phyloP scores from a whole-genome alignment of 2,113 vertebrate species.

The Mastomys coucha region DNA sequence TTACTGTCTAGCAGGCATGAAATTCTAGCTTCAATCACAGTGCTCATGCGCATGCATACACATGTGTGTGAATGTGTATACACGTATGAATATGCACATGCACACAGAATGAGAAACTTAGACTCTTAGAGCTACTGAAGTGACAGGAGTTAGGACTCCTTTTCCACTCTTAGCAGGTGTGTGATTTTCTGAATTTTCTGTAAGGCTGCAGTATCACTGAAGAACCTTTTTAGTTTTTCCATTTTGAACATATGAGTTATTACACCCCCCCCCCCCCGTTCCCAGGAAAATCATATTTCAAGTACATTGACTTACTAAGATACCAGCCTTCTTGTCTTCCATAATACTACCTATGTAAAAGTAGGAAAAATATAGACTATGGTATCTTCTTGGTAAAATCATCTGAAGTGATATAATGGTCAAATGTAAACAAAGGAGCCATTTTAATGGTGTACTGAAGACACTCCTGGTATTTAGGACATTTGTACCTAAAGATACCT shows the following conservation, averaged over 20 bases:
- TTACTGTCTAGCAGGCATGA: background rate
- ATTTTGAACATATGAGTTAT: constrained; percentile 60
- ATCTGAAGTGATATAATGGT: constrained; percentile 8
- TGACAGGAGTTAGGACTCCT: constrained; percentile 42
- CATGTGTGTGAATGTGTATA: background rate
- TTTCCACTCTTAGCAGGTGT: constrained; percentile 26
- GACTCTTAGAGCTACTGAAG: background rate
- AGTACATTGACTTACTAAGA: constrained; percentile 23
- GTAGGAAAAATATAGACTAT: constrained; percentile 64
- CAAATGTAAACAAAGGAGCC: constrained; percentile 6
- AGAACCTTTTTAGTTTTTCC: constrained; percentile 46
- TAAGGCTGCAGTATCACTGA: constrained; percentile 20
- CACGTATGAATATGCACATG: background rate
- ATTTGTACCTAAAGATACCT: constrained; percentile 71
- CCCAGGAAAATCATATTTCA: constrained; percentile 43
- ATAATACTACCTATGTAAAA: constrained; percentile 15
- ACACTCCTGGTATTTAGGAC: constrained; percentile 70
- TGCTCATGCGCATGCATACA: background rate
- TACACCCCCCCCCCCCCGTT: too few species aligned
- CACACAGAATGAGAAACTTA: background rate
- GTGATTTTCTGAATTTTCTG: constrained; percentile 40
- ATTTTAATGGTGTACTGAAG: constrained; percentile 62
- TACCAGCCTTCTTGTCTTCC: background rate
- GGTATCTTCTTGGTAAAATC: constrained; percentile 56
- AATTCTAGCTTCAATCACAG: background rate